Base-by-base conservation (phyloP, 2,888 invertebrate species). In the Chloromyia formosa region DNA sequence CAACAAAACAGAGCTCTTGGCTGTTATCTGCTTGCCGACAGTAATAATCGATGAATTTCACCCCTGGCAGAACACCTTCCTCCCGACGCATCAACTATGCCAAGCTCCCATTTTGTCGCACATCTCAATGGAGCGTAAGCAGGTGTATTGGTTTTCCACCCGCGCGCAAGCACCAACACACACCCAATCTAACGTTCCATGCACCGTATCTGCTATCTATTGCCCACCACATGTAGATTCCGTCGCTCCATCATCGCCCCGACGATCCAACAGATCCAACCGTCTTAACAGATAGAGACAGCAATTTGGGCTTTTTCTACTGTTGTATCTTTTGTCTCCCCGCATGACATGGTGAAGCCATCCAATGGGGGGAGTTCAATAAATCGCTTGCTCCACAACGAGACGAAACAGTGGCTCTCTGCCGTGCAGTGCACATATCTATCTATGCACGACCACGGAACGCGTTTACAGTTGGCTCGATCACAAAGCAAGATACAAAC, bases 21-120 rank as follows among this genome's bases (percentile, higher is more conserved):
- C 58, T 35, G 71, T 76, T 76, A 76, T 76, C 76, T 76, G 64
- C 58, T 62, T 71, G 62, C 62, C 74, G 74, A 76, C 74, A 76
- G 74, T 69, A 74, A 64, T 73, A 74, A 76, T 76, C 76, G 71
- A 71, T 69, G 27, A 18, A 54, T 18, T 20, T 69, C 68, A 35
- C 68, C 68, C 66, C 68, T 64, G 10, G 22, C 56, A 18, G 20
- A 20, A 40, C 40, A 14, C 40, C 40, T 23, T 10, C 62, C n/a
- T 27, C 3, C 9, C 62, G 40, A 10, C 35, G 49, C 23, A 22
- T 22, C 27, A 4, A 35, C 20, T 35, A 27, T 12, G 20, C 9
- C 66, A 22, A 45, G 22, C 22, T 20, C 23, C 66, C 66, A 66
- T 66, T 49, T 49, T 49, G 66, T 66, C 66, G 16, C 66, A 66